phyloP scores from a whole-genome alignment of 2,797 vertebrate genomes.

The Fundulus diaphanus region DNA sequence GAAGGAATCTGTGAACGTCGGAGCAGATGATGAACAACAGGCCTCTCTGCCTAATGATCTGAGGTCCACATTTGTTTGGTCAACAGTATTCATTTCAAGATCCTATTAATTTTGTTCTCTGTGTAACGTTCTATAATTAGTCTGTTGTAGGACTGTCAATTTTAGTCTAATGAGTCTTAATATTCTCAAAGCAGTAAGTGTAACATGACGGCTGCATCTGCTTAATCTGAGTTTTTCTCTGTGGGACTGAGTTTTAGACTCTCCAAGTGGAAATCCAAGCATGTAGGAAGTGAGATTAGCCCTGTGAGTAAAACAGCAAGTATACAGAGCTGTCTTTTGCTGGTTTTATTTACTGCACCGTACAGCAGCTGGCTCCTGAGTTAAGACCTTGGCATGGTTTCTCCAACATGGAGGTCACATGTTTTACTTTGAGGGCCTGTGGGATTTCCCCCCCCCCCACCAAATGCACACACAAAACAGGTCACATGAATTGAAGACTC shows the following conservation, averaged over 20 bases:
- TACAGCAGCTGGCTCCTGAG: background rate
- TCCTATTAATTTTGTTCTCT: background rate
- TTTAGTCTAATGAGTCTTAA: background rate
- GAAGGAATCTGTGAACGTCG: constrained; percentile 14
- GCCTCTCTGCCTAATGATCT: background rate
- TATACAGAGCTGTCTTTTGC: constrained; percentile 9
- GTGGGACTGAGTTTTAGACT: background rate
- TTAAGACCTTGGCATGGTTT: constrained; percentile 19
- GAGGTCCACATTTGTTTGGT: background rate
- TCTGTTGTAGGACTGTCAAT: background rate
- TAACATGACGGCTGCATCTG: background rate
- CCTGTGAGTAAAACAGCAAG: constrained; percentile 4
- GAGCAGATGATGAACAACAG: constrained; percentile 41
- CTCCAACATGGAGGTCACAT: constrained; percentile 49
- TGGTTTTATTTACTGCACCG: background rate
- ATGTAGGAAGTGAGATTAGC: background rate
- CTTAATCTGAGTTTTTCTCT: constrained; percentile 15
- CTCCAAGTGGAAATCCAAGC: background rate
- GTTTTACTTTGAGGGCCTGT: constrained; percentile 40
- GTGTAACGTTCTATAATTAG: background rate
- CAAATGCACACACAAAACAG: constrained; percentile 45
- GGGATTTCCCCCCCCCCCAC: constrained; percentile 23
- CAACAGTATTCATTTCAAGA: background rate
- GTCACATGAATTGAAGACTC: constrained; percentile 58
- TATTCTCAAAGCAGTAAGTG: background rate